Evolutionary conservation across 1,140 invertebrate genomes (phyloP), one percentile per base, ranked within the genome.

Genomic region (Pteromalus puparum): DNA sequence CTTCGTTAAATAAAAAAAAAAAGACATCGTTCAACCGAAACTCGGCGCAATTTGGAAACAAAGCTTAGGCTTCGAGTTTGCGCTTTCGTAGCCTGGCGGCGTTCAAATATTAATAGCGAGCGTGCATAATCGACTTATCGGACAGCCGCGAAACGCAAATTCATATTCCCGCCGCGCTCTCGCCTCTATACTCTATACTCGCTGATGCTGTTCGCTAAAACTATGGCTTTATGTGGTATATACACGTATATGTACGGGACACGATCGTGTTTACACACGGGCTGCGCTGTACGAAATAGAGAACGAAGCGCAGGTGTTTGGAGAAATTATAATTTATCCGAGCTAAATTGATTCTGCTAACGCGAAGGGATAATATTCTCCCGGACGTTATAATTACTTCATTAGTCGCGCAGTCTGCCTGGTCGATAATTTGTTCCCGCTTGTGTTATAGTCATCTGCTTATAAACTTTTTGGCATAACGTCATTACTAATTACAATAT

Each of bases 51-150:
- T 61, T 61, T 21, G 38, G 18, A 15, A 28, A 70, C 28, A 70
- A 28, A 28, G 18, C 12, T 68, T 18, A n/a, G 7, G 13, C 48
- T 18, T 2, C 48, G 18, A 12, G 18, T 2, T 6, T 1, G 26
- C 67, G 18, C 67, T 5, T 70, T 21, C 53, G 18, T 21, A n/a
- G 53, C 53, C 53, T 61, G 15, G 53, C 53, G 18, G 18, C 21
- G 48, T 24, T 77, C 6, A 77, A 77, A 77, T 77, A 77, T 77
- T 77, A 77, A 77, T 28, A 18, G 75, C 48, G 24, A 77, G 42
- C 42, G 21, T 26, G 26, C 38, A 77, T 61, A 77, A 77, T 53
- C 46, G 46, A 77, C 75, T 77, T 61, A 77, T 48, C 75, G 75
- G 26, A 61, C 48, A 75, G 48, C 15, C 75, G 48, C 75, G 13